Evolutionary conservation across 2,888 invertebrate genomes (phyloP).

Genomic region (Cryptocephalus moraei): DNA sequence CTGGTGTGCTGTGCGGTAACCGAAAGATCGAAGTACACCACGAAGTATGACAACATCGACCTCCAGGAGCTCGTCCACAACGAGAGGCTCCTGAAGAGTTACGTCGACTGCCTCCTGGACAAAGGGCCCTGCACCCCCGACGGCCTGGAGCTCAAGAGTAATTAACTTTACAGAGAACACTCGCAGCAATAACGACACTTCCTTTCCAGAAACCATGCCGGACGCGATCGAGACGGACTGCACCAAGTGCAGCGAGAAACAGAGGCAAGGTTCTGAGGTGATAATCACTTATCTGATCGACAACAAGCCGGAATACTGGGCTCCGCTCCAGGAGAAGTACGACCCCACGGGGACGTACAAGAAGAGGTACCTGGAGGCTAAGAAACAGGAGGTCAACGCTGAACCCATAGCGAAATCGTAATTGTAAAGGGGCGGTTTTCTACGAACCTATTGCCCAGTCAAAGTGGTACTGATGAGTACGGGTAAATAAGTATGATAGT

Average conservation of each 20-base stretch:
- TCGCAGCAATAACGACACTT: not conserved
- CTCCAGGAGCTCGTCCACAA: conserved; percentile 56
- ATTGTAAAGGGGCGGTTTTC: no score
- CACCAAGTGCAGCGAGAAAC: conserved; percentile 54
- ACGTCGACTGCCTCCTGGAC: conserved; percentile 57
- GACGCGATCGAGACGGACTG: conserved; percentile 62
- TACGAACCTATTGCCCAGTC: no score
- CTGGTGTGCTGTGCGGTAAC: conserved; percentile 9
- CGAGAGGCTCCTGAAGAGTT: conserved; percentile 53
- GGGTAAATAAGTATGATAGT: no score
- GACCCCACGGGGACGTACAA: conserved; percentile 54
- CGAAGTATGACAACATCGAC: conserved; percentile 61
- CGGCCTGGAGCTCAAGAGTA: conserved; percentile 48
- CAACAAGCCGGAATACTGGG: conserved; percentile 39
- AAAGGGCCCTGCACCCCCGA: conserved; percentile 57
- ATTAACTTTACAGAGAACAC: conserved; percentile 1
- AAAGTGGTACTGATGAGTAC: no score
- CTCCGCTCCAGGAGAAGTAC: conserved; percentile 32
- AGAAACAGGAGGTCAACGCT: conserved; percentile 24
- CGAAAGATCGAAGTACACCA: conserved; percentile 44
- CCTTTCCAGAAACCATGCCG: conserved; percentile 52
- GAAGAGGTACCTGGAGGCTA: conserved; percentile 44
- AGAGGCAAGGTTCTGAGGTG: conserved; percentile 52
- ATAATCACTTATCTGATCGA: conserved; percentile 53
- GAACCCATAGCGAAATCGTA: conserved; percentile 9